Evolutionary conservation across 2,113 vertebrate species (phyloP).

Genomic region (Corythornis madagascariensis): DNA sequence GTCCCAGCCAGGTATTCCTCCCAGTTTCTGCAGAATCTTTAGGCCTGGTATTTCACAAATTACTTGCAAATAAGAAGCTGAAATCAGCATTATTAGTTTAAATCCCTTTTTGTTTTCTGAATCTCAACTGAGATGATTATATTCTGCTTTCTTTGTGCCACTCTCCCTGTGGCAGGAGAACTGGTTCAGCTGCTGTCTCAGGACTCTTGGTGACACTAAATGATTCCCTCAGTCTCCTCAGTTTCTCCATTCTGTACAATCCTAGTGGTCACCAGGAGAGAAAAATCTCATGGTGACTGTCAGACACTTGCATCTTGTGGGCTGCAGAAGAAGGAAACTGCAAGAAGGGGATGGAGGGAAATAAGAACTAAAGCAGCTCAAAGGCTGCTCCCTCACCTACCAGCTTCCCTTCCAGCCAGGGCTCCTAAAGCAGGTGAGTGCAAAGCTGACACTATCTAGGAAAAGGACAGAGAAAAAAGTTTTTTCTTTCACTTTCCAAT

Average conservation of each 20-base stretch:
- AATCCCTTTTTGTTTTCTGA: neutral
- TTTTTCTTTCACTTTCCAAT: constrained; percentile 25
- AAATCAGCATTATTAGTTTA: neutral
- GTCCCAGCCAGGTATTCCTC: neutral
- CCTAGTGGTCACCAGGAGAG: neutral
- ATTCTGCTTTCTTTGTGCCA: neutral
- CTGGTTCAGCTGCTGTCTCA: neutral
- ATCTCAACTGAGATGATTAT: neutral
- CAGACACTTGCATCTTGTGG: neutral
- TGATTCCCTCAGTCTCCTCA: neutral
- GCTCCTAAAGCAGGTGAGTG: neutral
- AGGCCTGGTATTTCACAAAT: neutral
- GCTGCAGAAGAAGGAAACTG: neutral
- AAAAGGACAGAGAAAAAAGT: neutral
- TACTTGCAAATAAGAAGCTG: neutral
- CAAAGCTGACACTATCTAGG: neutral
- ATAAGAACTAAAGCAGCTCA: neutral
- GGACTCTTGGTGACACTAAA: neutral
- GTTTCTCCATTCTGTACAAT: neutral
- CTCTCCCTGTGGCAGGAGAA: neutral
- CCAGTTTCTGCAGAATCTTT: neutral
- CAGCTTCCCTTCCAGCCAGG: neutral
- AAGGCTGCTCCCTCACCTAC: neutral
- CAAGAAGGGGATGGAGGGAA: neutral
- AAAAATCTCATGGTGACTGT: neutral